Evolutionary conservation across 2,797 vertebrate species (phyloP), one percentile per base, ranked within the genome.

Genomic region (Acanthornis magna): DNA sequence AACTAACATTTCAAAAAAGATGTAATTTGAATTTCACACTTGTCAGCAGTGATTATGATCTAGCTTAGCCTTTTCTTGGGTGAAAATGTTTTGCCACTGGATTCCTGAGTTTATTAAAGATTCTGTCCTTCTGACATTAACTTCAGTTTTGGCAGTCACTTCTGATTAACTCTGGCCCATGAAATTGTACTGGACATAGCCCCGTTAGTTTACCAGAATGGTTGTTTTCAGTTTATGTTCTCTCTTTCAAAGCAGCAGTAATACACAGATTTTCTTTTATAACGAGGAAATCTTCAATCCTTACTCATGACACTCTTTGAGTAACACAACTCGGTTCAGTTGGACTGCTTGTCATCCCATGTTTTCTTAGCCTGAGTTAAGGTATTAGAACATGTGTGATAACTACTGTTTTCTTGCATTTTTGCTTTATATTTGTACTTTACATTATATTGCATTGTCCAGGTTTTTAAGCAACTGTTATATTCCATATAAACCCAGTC

Each of bases 11-110:
- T 89, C 1, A 58, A 87, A 93, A 70, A 60, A 91, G 16, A 7
- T 73, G 42, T 34, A 66, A 58, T 73, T 91, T 89, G 53, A 92
- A 93, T 95, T 93, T 95, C 63, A 75, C 20, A 91, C 74, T 75
- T 95, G 62, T 88, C 68, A 94, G 20, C 58, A 26, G 9, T 76
- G 78, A 94, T 87, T 81, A 94, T 78, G 51, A 54, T 90, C 76
- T 89, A 70, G 27, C 65, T 72, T 89, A 81, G 66, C 54, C 60
- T 92, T 94, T 85, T 85, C 43, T 55, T 86, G 18, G 29, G 25
- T 84, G 62, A 81, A 95, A 86, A 66, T 38, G 3, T 81, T 88
- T 90, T 84, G 66, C 60, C 13, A 51, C 36, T 65, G 12, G 7
- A 40, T 88, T 93, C 29, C 8, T 32, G 54, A 72, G 22, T 81